phyloP scores from a whole-genome alignment of 2,113 vertebrate species.

The Prunella fulvescens region DNA sequence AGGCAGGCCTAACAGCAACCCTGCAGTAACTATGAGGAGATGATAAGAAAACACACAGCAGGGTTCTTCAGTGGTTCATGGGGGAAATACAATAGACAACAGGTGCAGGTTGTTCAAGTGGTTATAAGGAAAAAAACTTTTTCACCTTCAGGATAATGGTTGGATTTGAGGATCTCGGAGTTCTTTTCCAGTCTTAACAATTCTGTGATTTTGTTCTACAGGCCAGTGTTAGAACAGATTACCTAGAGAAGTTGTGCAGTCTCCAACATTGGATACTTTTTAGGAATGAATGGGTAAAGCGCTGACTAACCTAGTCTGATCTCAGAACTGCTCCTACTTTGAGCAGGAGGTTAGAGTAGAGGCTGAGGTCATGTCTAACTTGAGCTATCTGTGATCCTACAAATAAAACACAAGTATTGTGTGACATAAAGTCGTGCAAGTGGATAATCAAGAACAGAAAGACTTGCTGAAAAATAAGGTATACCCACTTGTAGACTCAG shows the following conservation, averaged over 20 bases:
- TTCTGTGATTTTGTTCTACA: background rate
- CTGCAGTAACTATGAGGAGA: background rate
- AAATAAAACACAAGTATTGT: background rate
- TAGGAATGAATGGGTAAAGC: background rate
- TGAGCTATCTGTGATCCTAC: background rate
- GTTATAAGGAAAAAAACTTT: background rate
- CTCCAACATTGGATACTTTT: background rate
- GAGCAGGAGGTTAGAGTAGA: background rate
- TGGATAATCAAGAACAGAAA: background rate
- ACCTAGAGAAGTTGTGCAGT: background rate
- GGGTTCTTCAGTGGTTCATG: background rate
- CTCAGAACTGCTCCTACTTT: background rate
- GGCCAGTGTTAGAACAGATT: background rate
- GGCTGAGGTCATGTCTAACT: background rate
- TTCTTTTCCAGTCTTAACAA: background rate
- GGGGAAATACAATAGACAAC: background rate
- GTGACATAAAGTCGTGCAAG: background rate
- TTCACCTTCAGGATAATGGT: background rate
- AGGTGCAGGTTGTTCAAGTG: background rate
- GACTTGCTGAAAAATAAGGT: background rate
- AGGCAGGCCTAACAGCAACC: background rate
- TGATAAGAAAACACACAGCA: background rate
- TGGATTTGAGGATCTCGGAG: background rate
- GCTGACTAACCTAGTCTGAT: background rate
- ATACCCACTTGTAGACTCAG: background rate